These are phyloP conservation scores for Fragum fragum DNA, from an alignment of 2,888 invertebrate genomes.

Conservation along the genomic window DNA sequence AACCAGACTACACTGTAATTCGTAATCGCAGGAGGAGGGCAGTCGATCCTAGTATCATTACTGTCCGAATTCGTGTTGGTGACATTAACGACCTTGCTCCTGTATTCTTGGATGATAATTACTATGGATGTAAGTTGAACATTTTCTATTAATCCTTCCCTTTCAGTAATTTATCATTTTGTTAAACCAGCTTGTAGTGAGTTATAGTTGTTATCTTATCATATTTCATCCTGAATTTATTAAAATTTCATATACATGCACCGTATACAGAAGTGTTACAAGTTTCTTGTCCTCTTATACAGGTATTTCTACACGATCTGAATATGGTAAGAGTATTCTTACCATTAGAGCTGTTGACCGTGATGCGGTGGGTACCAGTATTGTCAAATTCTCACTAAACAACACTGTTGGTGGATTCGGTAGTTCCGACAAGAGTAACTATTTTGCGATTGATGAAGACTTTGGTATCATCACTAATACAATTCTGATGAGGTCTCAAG, in stretches of 20 bases:
- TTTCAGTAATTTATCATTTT: no score
- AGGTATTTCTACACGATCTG: slow-evolving; percentile 84
- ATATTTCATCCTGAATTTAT: no score
- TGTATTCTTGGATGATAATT: slow-evolving; percentile 90
- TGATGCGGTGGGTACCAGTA: slow-evolving; percentile 66
- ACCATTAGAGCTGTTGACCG: slow-evolving; percentile 74
- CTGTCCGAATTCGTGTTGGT: slow-evolving; percentile 91
- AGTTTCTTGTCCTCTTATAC: neutral
- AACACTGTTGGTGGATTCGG: slow-evolving; percentile 37
- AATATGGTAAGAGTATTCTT: slow-evolving; percentile 81
- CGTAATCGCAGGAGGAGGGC: slow-evolving; percentile 67
- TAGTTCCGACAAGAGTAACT: slow-evolving; percentile 4
- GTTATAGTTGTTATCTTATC: no score
- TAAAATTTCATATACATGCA: no score
- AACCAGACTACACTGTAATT: slow-evolving; percentile 80
- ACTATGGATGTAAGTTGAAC: slow-evolving; percentile 91
- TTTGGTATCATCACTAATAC: slow-evolving; percentile 77
- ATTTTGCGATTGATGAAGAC: slow-evolving; percentile 69
- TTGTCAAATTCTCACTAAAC: slow-evolving; percentile 59
- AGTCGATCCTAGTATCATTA: slow-evolving; percentile 90
- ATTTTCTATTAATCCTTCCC: no score
- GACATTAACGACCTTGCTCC: slow-evolving; percentile 92
- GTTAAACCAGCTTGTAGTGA: no score
- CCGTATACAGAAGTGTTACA: no score
- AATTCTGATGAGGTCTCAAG: slow-evolving; percentile 70